These are phyloP conservation scores for Euwallacea similis DNA, from an alignment of 1,140 invertebrate species.

Conservation along the genomic window DNA sequence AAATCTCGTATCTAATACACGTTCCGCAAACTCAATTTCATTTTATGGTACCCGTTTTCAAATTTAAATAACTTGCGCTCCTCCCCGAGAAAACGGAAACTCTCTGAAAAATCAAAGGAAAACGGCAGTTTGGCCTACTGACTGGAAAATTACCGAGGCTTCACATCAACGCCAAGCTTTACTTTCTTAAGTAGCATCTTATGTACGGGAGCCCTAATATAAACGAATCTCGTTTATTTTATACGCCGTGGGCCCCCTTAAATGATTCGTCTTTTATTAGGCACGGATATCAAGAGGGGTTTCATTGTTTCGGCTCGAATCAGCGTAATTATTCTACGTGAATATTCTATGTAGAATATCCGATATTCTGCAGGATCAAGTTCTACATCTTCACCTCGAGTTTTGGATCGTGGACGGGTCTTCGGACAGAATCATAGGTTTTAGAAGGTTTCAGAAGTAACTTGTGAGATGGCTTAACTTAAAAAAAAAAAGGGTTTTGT, in stretches of 20 bases:
- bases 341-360: too few relatives aligned
- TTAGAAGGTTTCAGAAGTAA: too few relatives aligned
- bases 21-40: constrained; percentile 16
- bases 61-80: constrained; percentile 15
- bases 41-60: constrained; percentile 14
- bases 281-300: too few relatives aligned
- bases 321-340: too few relatives aligned
- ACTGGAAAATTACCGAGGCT: constrained; percentile 23
- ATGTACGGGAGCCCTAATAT: background rate
- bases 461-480: too few relatives aligned
- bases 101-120: constrained; percentile 22
- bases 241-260: constrained; percentile 1
- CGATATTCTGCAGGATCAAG: too few relatives aligned
- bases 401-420: too few relatives aligned
- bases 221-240: constrained; percentile 9
- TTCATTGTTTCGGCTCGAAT: too few relatives aligned
- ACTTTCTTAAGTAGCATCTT: constrained; percentile 6
- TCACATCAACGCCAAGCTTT: background rate
- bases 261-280: too few relatives aligned
- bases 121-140: constrained; percentile 14
- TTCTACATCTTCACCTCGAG: too few relatives aligned
- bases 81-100: constrained; percentile 3
- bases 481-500: too few relatives aligned
- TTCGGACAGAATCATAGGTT: too few relatives aligned
- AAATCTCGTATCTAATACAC: constrained; percentile 10